Evolutionary conservation across 2,888 invertebrate genomes (phyloP).

Genomic region (Nemurella pictetii): DNA sequence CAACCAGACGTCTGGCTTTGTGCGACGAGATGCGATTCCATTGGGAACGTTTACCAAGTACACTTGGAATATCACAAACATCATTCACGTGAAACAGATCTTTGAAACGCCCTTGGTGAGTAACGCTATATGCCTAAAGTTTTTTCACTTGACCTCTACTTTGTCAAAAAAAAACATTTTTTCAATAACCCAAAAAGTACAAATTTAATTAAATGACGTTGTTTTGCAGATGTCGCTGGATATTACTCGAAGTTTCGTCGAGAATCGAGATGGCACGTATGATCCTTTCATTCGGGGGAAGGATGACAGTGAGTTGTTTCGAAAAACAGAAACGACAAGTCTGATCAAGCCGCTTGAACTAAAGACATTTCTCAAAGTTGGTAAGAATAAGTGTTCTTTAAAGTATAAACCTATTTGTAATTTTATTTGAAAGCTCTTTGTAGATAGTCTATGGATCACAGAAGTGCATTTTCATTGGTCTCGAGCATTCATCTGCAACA

Average conservation of each 20-base stretch:
- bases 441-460: no score
- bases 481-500: no score
- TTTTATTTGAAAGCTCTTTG: no score
- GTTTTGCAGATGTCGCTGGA: conserved; percentile 61
- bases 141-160: not conserved
- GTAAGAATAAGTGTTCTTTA: no score
- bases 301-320: conserved; percentile 50
- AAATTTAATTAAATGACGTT: conserved; percentile 1
- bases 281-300: conserved; percentile 54
- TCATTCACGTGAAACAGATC: conserved; percentile 71
- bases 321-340: conserved; percentile 51
- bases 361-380: conserved; percentile 67
- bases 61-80: conserved; percentile 72
- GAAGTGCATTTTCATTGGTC: no score
- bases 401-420: no score
- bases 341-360: conserved; percentile 62
- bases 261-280: conserved; percentile 64
- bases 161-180: not conserved
- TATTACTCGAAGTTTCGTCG: conserved; percentile 65
- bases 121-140: not conserved
- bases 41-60: conserved; percentile 69
- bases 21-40: conserved; percentile 62
- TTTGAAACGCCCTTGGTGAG: conserved; percentile 67
- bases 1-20: conserved; percentile 63
- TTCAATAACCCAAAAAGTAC: conserved; percentile 1